Evolutionary conservation across 2,113 vertebrate species (phyloP), one percentile per base, ranked within the genome.

Genomic region (Pagrus major): DNA sequence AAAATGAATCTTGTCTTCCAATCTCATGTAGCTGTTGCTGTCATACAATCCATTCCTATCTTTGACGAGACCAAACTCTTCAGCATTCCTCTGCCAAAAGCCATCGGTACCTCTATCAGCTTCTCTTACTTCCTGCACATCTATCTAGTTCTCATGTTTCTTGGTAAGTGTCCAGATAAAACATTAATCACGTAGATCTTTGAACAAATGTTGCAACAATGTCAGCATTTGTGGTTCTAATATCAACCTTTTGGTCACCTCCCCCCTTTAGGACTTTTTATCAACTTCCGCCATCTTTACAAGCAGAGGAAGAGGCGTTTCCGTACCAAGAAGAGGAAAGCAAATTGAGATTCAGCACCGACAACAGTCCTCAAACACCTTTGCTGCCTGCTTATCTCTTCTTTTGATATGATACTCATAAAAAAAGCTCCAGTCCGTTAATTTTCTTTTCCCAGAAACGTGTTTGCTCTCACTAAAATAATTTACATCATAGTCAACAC

Each of bases 281-380:
- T 96, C 88, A 99, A 99, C 91, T 97, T 95, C 78, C 96, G 95
- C 27, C 95, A 99, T 87, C 95, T 99, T 71, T 96, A 96, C 94
- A 98, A 97, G 91, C 97, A 97, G 86, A 96, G 98, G 90, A 96
- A 93, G 81, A 95, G 90, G 60, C 96, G 94, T 60, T 97, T 96
- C 27, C 93, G 94, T 77, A 95, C 95, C 83, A 98, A 95, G 92
- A 98, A 96, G 92, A 97, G 96, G 83, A 99, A 99, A 94, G 80
- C 94, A 54, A 94, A 96, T 51, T 99, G 89, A 96, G 60, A 37
- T 29, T 44, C 10, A 54, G 27, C 23, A 25, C 10, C 3, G 8
- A 61, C 49, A 51, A 9, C 42, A 70, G 49, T 47, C 59, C 56
- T 69, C 20, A 9, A 59, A 70, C 37, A 69, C 77, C 75, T 56